A percentile compares a stretch with the other conserved stretches of the same genome.
Conservation (phyloP, 2,888 invertebrate species). For the Rapana venosa region DNA sequence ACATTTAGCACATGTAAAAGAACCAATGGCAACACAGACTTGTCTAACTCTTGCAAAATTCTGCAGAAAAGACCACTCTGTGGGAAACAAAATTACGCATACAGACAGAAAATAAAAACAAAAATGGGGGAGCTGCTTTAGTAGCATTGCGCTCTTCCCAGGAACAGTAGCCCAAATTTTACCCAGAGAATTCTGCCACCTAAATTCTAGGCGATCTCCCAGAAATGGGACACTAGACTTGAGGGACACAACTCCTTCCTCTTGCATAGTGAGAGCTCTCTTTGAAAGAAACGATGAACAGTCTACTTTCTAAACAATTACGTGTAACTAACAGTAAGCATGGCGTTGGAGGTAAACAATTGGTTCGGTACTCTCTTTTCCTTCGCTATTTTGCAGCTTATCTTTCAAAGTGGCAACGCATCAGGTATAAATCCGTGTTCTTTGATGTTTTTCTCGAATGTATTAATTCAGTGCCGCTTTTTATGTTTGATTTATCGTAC, state of each 20-base stretch:
- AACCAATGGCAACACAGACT: no score
- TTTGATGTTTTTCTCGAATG: neutral
- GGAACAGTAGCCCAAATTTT: no score
- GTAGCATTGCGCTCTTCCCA: no score
- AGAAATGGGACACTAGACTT: neutral
- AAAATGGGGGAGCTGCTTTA: no score
- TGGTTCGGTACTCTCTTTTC: neutral
- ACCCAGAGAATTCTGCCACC: no score
- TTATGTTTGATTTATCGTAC: neutral
- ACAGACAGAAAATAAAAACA: no score
- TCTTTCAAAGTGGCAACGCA: neutral
- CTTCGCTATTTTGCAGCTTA: neutral
- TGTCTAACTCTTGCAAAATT: no score
- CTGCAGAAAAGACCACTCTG: no score
- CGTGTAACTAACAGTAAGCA: constrained; percentile 1
- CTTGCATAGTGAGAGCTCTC: neutral
- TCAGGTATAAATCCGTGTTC: neutral
- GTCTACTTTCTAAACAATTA: neutral
- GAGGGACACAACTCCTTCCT: no score
- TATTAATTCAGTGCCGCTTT: neutral
- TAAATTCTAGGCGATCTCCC: no score
- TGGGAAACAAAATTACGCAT: no score
- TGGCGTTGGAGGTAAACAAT: neutral
- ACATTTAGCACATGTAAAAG: no score
- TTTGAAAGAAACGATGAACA: neutral